These are phyloP conservation scores for Hydropsyche betteni DNA, from an alignment of 2,888 invertebrate species.

Conservation along the genomic window DNA sequence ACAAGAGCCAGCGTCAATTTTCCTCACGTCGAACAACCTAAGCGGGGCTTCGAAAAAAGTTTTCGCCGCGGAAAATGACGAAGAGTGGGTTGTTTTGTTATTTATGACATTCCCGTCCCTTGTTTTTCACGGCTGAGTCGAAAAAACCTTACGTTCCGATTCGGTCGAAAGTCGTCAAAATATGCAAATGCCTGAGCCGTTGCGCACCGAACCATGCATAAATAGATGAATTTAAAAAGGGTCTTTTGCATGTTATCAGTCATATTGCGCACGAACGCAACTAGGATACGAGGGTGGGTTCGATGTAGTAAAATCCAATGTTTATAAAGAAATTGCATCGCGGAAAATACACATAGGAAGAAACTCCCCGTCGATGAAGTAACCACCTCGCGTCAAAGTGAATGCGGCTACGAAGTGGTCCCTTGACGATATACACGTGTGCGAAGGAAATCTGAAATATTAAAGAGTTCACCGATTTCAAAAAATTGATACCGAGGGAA, in stretches of 20 bases:
- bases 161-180: slow-evolving; percentile 42
- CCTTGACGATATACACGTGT: slow-evolving; percentile 13
- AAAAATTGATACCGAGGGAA: too few relatives aligned
- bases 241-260: slow-evolving; percentile 36
- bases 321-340: slow-evolving; percentile 22
- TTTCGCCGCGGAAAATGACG: background rate
- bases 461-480: background rate
- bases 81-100: slow-evolving; percentile 19
- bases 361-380: background rate
- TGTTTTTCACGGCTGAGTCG: background rate
- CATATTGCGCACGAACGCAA: slow-evolving; percentile 14
- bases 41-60: too few relatives aligned
- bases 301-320: slow-evolving; percentile 16
- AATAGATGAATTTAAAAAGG: slow-evolving; percentile 43
- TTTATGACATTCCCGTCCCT: slow-evolving; percentile 30
- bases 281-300: background rate
- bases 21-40: background rate
- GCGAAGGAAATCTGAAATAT: slow-evolving; percentile 11
- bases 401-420: slow-evolving; percentile 11
- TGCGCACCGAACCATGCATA: slow-evolving; percentile 14
- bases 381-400: slow-evolving; percentile 7
- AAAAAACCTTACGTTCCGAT: slow-evolving; percentile 25
- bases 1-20: slow-evolving; percentile 15
- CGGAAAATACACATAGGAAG: background rate
- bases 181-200: slow-evolving; percentile 38